Evolutionary conservation across 2,888 invertebrate genomes (phyloP).

Genomic region (Pammene fasciana): DNA sequence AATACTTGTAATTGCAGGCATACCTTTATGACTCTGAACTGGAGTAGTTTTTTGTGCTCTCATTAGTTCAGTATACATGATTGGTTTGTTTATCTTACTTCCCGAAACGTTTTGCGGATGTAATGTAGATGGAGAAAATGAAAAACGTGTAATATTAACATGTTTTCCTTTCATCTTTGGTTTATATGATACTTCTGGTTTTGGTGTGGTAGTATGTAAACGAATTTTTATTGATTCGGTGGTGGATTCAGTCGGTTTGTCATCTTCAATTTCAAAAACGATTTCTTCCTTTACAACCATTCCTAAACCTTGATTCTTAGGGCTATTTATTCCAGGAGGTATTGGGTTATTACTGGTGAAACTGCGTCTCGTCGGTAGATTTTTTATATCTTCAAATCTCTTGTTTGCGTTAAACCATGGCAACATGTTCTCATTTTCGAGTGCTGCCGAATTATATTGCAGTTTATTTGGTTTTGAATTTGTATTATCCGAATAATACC

Average conservation of each 20-base stretch:
- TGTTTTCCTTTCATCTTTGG: background rate
- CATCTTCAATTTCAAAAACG: constrained; percentile 39
- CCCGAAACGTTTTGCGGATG: background rate
- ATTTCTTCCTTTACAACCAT: constrained; percentile 39
- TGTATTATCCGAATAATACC: background rate
- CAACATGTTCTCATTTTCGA: background rate
- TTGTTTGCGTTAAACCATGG: constrained; percentile 3
- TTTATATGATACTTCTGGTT: constrained; percentile 5
- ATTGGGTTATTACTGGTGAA: background rate
- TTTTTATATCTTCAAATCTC: background rate
- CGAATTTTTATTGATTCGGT: background rate
- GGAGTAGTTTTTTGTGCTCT: background rate
- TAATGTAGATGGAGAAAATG: background rate
- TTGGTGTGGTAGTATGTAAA: constrained; percentile 13
- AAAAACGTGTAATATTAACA: background rate
- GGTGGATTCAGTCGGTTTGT: constrained; percentile 5
- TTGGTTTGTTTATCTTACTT: background rate
- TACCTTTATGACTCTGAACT: background rate
- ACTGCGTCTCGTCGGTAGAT: constrained; percentile 4
- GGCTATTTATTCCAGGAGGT: constrained; percentile 1
- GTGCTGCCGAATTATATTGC: background rate
- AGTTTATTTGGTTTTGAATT: background rate
- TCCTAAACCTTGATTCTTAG: constrained; percentile 9
- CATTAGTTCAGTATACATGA: background rate
- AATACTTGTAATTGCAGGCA: background rate